Conservation (phyloP, 2,888 invertebrate species). For the Xiphydria camelus region DNA sequence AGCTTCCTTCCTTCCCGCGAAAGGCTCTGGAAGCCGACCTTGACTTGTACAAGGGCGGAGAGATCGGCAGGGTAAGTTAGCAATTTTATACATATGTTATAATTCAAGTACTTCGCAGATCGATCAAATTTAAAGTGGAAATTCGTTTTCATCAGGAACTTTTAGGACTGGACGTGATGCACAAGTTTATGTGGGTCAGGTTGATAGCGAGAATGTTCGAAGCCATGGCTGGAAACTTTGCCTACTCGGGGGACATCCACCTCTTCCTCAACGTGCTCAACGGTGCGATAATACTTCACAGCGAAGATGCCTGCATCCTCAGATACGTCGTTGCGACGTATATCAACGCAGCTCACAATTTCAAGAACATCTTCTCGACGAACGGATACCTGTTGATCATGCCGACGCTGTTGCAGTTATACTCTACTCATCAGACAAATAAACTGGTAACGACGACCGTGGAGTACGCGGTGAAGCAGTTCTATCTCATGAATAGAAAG, state of each 20-base stretch:
- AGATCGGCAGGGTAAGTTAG: constrained; percentile 75
- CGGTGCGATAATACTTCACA: constrained; percentile 93
- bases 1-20: constrained; percentile 95
- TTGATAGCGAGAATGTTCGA: constrained; percentile 96
- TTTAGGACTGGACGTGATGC: constrained; percentile 90
- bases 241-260: constrained; percentile 95
- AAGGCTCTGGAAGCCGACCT: constrained; percentile 97
- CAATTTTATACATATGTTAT: no score
- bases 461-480: constrained; percentile 97
- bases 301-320: constrained; percentile 94
- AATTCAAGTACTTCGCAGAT: no score
- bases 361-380: constrained; percentile 97
- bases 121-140: background rate
- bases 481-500: constrained; percentile 96
- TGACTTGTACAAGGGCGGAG: constrained; percentile 86
- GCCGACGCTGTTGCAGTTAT: constrained; percentile 95
- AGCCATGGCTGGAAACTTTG: constrained; percentile 97
- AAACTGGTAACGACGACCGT: constrained; percentile 92
- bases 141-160: constrained; percentile 65
- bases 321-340: constrained; percentile 96
- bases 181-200: constrained; percentile 99
- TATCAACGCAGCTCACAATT: constrained; percentile 96
- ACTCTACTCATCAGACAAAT: constrained; percentile 97
- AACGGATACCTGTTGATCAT: constrained; percentile 97
- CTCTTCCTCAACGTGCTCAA: constrained; percentile 97